Conservation (phyloP, 2,888 invertebrate genomes). For the Diloba caeruleocephala region DNA sequence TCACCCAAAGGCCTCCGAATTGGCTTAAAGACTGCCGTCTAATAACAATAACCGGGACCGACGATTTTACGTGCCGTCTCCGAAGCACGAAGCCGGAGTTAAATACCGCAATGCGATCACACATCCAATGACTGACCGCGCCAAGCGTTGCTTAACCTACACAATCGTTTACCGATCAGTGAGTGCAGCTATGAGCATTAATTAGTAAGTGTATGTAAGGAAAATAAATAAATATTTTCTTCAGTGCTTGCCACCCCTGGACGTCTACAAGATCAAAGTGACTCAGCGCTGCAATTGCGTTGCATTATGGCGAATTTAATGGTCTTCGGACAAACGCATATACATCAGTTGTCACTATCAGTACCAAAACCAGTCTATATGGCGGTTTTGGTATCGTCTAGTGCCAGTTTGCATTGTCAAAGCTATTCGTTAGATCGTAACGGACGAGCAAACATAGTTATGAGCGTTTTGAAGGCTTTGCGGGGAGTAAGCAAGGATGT, state of each 20-base stretch:
- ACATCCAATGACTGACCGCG: too few species aligned
- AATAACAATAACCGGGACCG: too few species aligned
- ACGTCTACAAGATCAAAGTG: slow-evolving; percentile 41
- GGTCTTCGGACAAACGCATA: slow-evolving; percentile 55
- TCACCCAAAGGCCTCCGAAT: too few species aligned
- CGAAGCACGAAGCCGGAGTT: too few species aligned
- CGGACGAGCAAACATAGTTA: slow-evolving; percentile 29
- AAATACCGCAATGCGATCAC: too few species aligned
- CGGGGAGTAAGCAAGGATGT: neutral
- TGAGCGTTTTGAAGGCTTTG: slow-evolving; percentile 5
- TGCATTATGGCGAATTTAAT: slow-evolving; percentile 70
- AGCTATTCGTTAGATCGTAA: slow-evolving; percentile 43
- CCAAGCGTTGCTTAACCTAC: too few species aligned
- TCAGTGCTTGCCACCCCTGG: slow-evolving; percentile 55
- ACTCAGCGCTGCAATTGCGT: slow-evolving; percentile 60
- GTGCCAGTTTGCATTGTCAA: slow-evolving; percentile 33
- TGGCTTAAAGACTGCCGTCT: too few species aligned
- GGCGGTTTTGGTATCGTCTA: slow-evolving; percentile 12
- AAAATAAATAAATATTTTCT: neutral
- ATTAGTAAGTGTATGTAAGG: too few species aligned
- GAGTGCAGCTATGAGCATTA: too few species aligned
- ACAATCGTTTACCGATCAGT: too few species aligned
- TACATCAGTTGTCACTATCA: slow-evolving; percentile 47
- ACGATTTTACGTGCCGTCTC: too few species aligned
- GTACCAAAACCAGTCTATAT: slow-evolving; percentile 26